These are phyloP conservation scores for Cottoperca gobio DNA, from an alignment of 2,797 vertebrate genomes.

Conservation along the genomic window DNA sequence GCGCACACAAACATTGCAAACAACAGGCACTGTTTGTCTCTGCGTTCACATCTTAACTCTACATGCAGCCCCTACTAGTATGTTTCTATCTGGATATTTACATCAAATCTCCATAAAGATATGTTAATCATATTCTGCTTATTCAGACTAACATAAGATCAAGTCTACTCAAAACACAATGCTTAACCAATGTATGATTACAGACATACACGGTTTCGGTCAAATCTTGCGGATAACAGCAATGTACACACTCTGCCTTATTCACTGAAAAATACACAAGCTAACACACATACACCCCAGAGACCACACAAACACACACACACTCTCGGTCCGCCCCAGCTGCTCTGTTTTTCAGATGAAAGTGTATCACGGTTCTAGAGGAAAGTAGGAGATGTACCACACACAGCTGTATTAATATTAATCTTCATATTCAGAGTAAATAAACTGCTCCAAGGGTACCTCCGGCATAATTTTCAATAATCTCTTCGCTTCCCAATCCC, in stretches of 20 bases:
- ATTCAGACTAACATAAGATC: not conserved
- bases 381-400: constrained; percentile 62
- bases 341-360: constrained; percentile 69
- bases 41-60: constrained; percentile 12
- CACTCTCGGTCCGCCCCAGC: constrained; percentile 44
- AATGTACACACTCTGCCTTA: constrained; percentile 24
- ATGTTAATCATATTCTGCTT: constrained; percentile 11
- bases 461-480: constrained; percentile 61
- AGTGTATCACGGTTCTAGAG: constrained; percentile 46
- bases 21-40: constrained; percentile 7
- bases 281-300: constrained; percentile 48
- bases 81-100: not conserved
- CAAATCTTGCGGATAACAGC: constrained; percentile 10
- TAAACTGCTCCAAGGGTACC: constrained; percentile 57
- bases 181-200: not conserved
- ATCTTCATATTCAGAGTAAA: constrained; percentile 65
- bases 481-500: constrained; percentile 34
- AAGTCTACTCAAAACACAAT: constrained; percentile 19
- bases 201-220: constrained; percentile 3
- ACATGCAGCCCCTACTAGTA: not conserved
- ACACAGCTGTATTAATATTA: constrained; percentile 66
- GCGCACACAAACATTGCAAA: constrained; percentile 23
- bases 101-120: constrained; percentile 1
- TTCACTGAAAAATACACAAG: constrained; percentile 44
- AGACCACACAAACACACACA: constrained; percentile 49